Evolutionary conservation across 2,797 vertebrate genomes (phyloP).

Genomic region (Hoplostethus atlanticus): DNA sequence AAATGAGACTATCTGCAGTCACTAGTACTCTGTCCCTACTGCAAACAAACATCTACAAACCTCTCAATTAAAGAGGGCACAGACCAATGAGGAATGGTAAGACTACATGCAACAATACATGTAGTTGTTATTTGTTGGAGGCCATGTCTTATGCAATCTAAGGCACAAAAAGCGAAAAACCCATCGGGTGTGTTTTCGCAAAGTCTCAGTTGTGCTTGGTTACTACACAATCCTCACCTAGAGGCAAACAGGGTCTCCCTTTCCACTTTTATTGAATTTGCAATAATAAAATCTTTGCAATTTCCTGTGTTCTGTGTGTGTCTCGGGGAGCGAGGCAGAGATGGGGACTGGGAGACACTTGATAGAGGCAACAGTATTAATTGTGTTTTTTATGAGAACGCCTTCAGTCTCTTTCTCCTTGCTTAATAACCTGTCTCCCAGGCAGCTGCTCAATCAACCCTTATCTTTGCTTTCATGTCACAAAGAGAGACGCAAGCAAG

Average conservation of each 20-base stretch:
- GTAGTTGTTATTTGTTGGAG: conserved; percentile 1
- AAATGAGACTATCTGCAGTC: neutral
- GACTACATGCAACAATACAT: neutral
- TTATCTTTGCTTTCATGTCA: conserved; percentile 82
- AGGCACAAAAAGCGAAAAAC: conserved; percentile 15
- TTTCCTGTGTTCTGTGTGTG: conserved; percentile 84
- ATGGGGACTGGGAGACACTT: conserved; percentile 73
- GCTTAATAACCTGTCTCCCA: conserved; percentile 85
- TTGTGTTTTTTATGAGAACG: conserved; percentile 83
- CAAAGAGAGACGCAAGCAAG: conserved; percentile 50
- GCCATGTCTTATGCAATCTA: conserved; percentile 33
- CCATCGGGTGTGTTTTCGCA: conserved; percentile 37
- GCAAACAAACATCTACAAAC: neutral
- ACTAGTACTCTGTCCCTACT: neutral
- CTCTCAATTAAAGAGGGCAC: neutral
- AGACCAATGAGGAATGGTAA: neutral
- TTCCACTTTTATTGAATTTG: conserved; percentile 84
- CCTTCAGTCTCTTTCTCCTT: conserved; percentile 72
- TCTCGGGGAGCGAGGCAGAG: conserved; percentile 69
- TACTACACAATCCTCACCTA: conserved; percentile 58
- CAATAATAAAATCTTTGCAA: conserved; percentile 89
- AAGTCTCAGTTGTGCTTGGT: conserved; percentile 20
- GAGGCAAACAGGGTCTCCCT: conserved; percentile 64
- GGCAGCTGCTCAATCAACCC: conserved; percentile 83
- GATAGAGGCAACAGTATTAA: conserved; percentile 84